Evolutionary conservation across 2,888 invertebrate genomes (phyloP).

Genomic region (Euclidia mi): DNA sequence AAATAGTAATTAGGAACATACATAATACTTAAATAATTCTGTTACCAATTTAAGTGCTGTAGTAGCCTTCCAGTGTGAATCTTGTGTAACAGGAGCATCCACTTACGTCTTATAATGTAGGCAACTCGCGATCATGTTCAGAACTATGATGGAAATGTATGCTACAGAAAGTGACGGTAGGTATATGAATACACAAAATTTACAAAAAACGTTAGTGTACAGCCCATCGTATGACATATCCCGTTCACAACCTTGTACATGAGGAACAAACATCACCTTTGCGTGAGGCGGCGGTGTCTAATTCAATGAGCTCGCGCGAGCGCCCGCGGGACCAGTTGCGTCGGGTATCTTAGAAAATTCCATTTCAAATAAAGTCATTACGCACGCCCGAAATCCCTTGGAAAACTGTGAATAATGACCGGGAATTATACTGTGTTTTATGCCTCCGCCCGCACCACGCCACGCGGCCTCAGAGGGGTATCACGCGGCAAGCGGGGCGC

Average conservation of each 20-base stretch:
- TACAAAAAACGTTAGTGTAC: too few species aligned
- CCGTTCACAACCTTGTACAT: slow-evolving; percentile 2
- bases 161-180: too few species aligned
- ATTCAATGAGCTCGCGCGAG: slow-evolving; percentile 44
- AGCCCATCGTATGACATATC: slow-evolving; percentile 3
- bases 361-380: slow-evolving; percentile 78
- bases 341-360: slow-evolving; percentile 69
- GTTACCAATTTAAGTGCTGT: too few species aligned
- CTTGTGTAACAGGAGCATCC: too few species aligned
- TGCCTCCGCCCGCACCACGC: slow-evolving; percentile 58
- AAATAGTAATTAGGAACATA: too few species aligned
- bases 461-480: slow-evolving; percentile 25
- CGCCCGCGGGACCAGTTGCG: slow-evolving; percentile 32
- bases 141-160: too few species aligned
- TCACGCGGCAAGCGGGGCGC: slow-evolving; percentile 29
- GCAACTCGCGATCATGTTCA: too few species aligned
- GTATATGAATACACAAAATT: too few species aligned
- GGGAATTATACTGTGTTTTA: slow-evolving; percentile 80
- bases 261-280: neutral
- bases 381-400: slow-evolving; percentile 67
- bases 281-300: slow-evolving; percentile 27
- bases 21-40: too few species aligned
- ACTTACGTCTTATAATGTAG: too few species aligned
- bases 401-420: slow-evolving; percentile 80
- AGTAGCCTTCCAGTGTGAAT: too few species aligned